A percentile compares a stretch with the other conserved stretches of the same genome.
phyloP scores from a whole-genome alignment of 2,113 vertebrate genomes.

The Typhlomys cinereus region DNA sequence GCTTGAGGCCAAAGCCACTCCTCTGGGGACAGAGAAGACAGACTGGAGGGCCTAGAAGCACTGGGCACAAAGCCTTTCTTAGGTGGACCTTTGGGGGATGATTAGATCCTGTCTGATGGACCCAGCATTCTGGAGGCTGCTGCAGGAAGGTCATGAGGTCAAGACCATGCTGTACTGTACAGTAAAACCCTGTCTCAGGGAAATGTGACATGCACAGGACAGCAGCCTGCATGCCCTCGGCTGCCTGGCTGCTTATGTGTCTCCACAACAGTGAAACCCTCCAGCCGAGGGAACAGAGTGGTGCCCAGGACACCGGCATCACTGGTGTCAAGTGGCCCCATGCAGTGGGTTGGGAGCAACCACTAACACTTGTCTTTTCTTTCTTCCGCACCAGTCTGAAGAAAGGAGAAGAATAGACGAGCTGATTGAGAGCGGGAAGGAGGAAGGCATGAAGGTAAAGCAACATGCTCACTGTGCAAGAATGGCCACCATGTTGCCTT shows the following conservation, averaged over 20 bases:
- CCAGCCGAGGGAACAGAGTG: background rate
- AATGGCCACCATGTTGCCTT: background rate
- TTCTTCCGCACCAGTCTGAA: slow-evolving; percentile 87
- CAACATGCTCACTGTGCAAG: too few relatives aligned
- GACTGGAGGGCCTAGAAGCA: background rate
- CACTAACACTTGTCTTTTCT: background rate
- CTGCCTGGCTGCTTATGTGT: background rate
- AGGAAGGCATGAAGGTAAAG: slow-evolving; percentile 95
- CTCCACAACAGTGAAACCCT: too few relatives aligned
- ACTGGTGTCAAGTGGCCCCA: too few relatives aligned
- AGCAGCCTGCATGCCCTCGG: background rate
- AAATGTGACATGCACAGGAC: background rate
- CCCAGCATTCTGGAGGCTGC: background rate
- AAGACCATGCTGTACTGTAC: background rate
- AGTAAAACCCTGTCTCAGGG: background rate
- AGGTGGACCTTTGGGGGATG: too few relatives aligned
- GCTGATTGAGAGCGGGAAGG: slow-evolving; percentile 91
- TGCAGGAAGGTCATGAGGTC: background rate
- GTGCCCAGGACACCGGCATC: background rate
- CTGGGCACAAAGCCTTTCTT: fast-evolving
- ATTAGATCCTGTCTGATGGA: background rate
- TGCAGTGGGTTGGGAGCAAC: background rate
- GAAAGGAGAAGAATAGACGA: slow-evolving; percentile 92
- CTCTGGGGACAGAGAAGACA: background rate
- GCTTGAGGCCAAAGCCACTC: background rate